phyloP scores from a whole-genome alignment of 1,140 invertebrate species.

The Sminthurinus signatus region DNA sequence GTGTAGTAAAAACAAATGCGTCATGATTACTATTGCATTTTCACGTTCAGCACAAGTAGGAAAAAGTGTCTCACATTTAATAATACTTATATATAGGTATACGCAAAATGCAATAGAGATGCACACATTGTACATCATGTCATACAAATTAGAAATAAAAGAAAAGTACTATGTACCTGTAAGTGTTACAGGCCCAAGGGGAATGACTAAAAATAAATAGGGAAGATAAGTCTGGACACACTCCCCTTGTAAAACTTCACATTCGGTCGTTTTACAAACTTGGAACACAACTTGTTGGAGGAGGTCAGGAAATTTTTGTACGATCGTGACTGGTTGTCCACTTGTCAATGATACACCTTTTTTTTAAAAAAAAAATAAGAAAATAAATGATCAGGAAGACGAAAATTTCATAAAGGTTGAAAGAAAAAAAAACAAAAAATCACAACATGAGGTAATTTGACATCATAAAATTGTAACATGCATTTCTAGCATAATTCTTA shows the following conservation, averaged over 20 bases:
- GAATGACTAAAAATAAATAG: slow-evolving; percentile 82
- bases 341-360: slow-evolving; percentile 84
- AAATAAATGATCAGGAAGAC: too few relatives aligned
- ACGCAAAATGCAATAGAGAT: too few relatives aligned
- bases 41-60: too few relatives aligned
- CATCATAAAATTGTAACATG: too few relatives aligned
- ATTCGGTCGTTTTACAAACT: slow-evolving; percentile 76
- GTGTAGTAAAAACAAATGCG: background rate
- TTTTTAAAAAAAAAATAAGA: too few relatives aligned
- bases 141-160: background rate
- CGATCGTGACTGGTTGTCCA: slow-evolving; percentile 83
- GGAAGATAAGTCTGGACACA: slow-evolving; percentile 88
- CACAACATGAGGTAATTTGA: too few relatives aligned
- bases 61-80: too few relatives aligned
- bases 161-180: slow-evolving; percentile 51
- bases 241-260: slow-evolving; percentile 76
- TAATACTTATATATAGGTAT: too few relatives aligned
- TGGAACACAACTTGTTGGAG: slow-evolving; percentile 88
- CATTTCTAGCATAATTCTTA: too few relatives aligned
- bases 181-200: slow-evolving; percentile 78
- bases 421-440: too few relatives aligned
- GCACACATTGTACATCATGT: background rate
- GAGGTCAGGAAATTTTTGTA: slow-evolving; percentile 90
- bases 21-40: slow-evolving; percentile 23
- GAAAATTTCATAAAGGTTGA: too few relatives aligned